These are phyloP conservation scores for Busseola fusca DNA, from an alignment of 2,888 invertebrate species.

Conservation along the genomic window DNA sequence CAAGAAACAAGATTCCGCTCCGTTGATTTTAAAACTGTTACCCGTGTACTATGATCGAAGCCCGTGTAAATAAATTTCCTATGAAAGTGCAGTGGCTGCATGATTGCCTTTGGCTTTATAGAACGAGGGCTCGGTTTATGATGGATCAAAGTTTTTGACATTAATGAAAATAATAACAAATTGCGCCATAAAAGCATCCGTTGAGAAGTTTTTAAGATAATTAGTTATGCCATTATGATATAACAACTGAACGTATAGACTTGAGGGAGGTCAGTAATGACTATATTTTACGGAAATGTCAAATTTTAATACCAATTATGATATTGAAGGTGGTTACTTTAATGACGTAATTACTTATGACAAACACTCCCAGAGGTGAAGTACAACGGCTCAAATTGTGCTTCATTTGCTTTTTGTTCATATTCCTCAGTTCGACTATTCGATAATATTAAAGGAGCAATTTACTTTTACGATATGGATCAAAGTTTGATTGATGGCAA, in stretches of 20 bases:
- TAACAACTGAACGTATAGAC: constrained; percentile 4
- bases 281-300: neutral
- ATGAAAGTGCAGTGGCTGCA: too few species aligned
- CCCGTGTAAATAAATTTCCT: neutral
- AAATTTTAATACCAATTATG: constrained; percentile 22
- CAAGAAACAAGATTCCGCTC: neutral
- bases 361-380: neutral
- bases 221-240: neutral
- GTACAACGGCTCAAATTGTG: too few species aligned
- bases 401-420: neutral
- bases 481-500: neutral
- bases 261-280: constrained; percentile 7
- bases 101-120: too few species aligned
- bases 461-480: neutral
- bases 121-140: too few species aligned
- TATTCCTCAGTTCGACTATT: neutral
- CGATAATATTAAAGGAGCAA: neutral
- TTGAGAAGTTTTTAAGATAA: constrained; percentile 2
- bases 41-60: too few species aligned
- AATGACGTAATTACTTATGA: constrained; percentile 24
- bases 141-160: neutral
- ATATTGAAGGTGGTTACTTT: constrained; percentile 16
- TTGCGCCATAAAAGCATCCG: neutral
- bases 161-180: neutral
- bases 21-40: too few species aligned